Evolutionary conservation across 1,140 invertebrate species (phyloP).

Genomic region (Scaptomyza hsui): DNA sequence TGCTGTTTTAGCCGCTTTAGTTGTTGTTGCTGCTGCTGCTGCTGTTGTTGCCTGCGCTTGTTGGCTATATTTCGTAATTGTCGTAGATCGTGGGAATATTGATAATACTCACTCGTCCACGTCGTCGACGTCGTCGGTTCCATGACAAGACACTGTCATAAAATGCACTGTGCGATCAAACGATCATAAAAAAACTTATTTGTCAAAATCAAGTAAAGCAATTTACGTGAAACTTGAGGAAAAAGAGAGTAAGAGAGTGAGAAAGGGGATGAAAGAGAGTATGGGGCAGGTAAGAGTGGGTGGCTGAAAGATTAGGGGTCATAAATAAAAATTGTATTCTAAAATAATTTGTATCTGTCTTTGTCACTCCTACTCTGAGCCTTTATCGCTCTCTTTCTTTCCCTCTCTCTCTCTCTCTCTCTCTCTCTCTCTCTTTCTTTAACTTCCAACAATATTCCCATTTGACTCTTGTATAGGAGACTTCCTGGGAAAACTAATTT

Average conservation of each 20-base stretch:
- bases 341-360: no score
- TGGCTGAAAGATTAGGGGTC: no score
- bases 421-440: not conserved
- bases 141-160: slow-evolving; percentile 13
- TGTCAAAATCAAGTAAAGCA: slow-evolving; percentile 16
- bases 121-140: slow-evolving; percentile 12
- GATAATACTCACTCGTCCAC: slow-evolving; percentile 46
- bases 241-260: not conserved
- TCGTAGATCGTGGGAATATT: slow-evolving; percentile 77
- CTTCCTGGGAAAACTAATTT: no score
- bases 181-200: slow-evolving; percentile 15
- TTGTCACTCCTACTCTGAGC: not conserved
- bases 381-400: not conserved
- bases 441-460: no score
- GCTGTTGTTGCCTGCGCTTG: not conserved
- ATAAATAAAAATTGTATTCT: no score
- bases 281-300: no score
- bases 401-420: not conserved
- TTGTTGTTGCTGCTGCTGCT: not conserved
- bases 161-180: not conserved
- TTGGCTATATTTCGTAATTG: slow-evolving; percentile 53
- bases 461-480: no score
- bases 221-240: not conserved
- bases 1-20: slow-evolving; percentile 1
- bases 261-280: not conserved